Base-by-base conservation (phyloP, 2,113 vertebrate genomes). In the Trogon surrucura region DNA sequence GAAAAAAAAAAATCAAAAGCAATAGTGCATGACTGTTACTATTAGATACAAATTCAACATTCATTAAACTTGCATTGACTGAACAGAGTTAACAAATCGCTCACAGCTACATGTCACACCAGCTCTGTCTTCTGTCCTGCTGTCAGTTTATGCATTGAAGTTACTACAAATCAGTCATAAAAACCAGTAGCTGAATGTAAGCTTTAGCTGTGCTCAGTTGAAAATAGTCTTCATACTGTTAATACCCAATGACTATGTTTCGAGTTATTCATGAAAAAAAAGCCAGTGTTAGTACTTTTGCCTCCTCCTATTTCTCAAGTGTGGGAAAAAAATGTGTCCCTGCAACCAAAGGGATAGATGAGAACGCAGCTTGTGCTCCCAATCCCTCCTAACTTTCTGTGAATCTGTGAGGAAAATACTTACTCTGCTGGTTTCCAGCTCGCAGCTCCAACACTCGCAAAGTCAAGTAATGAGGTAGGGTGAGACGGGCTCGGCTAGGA, bases 371-470 rank as follows among this genome's bases (percentile, higher is more conserved):
- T 41, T 41, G 41, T 41, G 41, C 41, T 41, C 41, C 41, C 41
- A 41, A 41, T 41, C 41, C 41, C 41, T 41, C 41, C 41, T 41
- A 11, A 41, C 41, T 10, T 41, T 41, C 41, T 41, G 41, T 41
- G 41, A 41, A 41, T 41, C 41, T 41, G 41, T 41, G 41, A 41
- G 11, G 79, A 44, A 62, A 79, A 69, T 92, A 97, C 97, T 97
- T 95, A 97, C 97, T 96, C 78, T 96, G 96, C 64, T 97, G 93
- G 65, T 96, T 97, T 84, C 94, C 96, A 94, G 94, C 96, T 94
- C 85, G 92, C 86, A 97, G 92, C 90, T 97, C 96, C 96, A 97
- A 89, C 38, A 96, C 96, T 92, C 96, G 88, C 77, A 96, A 86
- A 51, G 95, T 94, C 70, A 97, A 96, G 84, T 95, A 97, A 71